Base-by-base conservation (phyloP, 2,888 invertebrate genomes). In the Heliconius sara region DNA sequence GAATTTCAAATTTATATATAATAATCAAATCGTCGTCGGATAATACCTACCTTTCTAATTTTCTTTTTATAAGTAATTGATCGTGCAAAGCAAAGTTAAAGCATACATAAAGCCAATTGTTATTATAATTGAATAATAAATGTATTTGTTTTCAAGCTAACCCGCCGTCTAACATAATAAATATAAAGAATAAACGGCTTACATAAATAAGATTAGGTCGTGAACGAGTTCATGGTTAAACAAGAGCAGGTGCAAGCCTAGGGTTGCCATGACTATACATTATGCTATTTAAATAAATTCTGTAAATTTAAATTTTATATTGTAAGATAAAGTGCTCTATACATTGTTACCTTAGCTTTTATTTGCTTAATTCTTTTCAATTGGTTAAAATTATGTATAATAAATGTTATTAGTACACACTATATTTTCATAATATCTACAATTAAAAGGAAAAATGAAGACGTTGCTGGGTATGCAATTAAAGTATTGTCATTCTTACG, bases 141-240 rank as follows among this genome's bases (percentile, higher is more conserved):
- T 9, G 52, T 25, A 73, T 78, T 13, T 57, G 13, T 73, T 34
- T 60, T 73, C 25, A 19, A 52, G 47, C 52, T 73, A 63, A 52
- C 22, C 22, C 52, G 19, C 57, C 52, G 25, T 39, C 66, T 73
- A 78, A 39, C 71, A 52, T 57, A 78, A 52, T 66, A 52, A 78
- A 73, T 78, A 60, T 68, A 78, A 52, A 78, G 66, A 68, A 43
- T 68, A 78, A 67, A 78, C 39, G 39, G 74, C 67, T 78, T 52
- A 73, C 73, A 78, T 78, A 78, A 78, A 79, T 79, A 70, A 75
- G 78, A 79, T 79, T 79, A 74, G 74, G 78, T 79, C 78, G 68
- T 79, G 73, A 68, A 79, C 78, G 78, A 79, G 78, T 79, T 79
- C 74, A 79, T 60, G 74, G 78, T 67, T 79, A 57, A 30, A 73